These are phyloP conservation scores for Sebastes nivosus DNA, from an alignment of 2,797 vertebrate genomes.

Conservation along the genomic window DNA sequence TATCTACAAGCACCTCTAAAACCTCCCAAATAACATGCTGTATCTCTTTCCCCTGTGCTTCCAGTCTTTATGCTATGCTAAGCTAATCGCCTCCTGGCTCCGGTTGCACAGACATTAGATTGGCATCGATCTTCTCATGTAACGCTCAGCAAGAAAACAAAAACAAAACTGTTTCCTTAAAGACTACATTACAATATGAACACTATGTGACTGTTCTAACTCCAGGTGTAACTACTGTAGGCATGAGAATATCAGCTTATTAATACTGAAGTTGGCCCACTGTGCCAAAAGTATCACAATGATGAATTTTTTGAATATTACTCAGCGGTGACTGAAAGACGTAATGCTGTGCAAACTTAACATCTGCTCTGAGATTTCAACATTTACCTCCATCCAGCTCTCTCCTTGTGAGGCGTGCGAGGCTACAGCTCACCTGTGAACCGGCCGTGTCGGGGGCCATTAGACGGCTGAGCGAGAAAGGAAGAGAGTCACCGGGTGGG, in stretches of 20 bases:
- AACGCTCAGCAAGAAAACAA: neutral
- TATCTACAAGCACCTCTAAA: too few relatives aligned
- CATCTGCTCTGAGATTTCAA: neutral
- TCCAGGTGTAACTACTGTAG: too few relatives aligned
- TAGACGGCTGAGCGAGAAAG: constrained; percentile 1
- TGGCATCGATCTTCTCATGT: neutral
- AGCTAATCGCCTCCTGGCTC: neutral
- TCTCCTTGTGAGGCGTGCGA: neutral
- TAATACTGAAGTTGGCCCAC: too few relatives aligned
- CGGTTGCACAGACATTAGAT: neutral
- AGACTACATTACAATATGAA: neutral
- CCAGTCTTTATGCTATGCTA: neutral
- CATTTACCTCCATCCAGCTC: neutral
- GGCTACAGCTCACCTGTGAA: constrained; percentile 24
- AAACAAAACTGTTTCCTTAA: neutral
- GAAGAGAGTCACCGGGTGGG: constrained; percentile 14
- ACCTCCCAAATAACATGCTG: neutral
- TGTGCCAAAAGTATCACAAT: neutral
- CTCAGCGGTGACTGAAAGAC: neutral
- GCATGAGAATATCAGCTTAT: neutral
- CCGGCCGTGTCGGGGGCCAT: constrained; percentile 14
- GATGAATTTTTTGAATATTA: neutral
- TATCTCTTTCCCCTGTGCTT: neutral
- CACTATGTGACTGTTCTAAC: too few relatives aligned
- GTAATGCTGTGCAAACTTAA: neutral